Evolutionary conservation across 2,797 vertebrate genomes (phyloP).

Genomic region (Sphaeramia orbicularis): DNA sequence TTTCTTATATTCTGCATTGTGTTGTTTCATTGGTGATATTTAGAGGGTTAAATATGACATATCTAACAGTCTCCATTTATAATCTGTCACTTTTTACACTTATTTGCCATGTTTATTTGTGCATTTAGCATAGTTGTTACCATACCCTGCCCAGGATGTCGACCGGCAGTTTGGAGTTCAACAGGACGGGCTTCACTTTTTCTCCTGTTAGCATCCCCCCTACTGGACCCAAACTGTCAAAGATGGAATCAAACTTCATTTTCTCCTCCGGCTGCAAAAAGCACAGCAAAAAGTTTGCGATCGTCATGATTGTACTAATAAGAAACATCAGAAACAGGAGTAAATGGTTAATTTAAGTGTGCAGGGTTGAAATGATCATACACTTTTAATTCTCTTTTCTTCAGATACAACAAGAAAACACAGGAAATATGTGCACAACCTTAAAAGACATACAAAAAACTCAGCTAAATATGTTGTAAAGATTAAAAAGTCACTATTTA

Average conservation of each 20-base stretch:
- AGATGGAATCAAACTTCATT: slow-evolving; percentile 95
- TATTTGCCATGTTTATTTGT: not conserved
- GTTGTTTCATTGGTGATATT: slow-evolving; percentile 5
- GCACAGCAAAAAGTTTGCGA: slow-evolving; percentile 10
- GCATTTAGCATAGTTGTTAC: not conserved
- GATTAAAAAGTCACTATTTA: too few relatives aligned
- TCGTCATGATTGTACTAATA: too few relatives aligned
- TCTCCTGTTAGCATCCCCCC: slow-evolving; percentile 95
- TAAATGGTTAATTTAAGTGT: too few relatives aligned
- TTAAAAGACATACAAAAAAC: too few relatives aligned
- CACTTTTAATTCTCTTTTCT: too few relatives aligned
- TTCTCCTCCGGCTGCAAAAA: slow-evolving; percentile 92
- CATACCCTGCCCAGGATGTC: slow-evolving; percentile 96
- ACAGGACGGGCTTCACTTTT: slow-evolving; percentile 98
- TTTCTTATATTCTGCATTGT: not conserved
- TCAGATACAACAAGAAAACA: too few relatives aligned
- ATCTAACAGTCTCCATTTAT: not conserved
- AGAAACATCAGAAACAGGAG: too few relatives aligned
- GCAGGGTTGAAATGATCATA: too few relatives aligned
- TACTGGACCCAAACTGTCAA: slow-evolving; percentile 93
- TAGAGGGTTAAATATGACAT: not conserved
- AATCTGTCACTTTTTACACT: not conserved
- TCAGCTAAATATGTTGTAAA: too few relatives aligned
- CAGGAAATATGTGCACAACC: too few relatives aligned
- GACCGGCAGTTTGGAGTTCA: slow-evolving; percentile 98